phyloP scores from a whole-genome alignment of 1,140 invertebrate genomes.

The Bombyx mori region DNA sequence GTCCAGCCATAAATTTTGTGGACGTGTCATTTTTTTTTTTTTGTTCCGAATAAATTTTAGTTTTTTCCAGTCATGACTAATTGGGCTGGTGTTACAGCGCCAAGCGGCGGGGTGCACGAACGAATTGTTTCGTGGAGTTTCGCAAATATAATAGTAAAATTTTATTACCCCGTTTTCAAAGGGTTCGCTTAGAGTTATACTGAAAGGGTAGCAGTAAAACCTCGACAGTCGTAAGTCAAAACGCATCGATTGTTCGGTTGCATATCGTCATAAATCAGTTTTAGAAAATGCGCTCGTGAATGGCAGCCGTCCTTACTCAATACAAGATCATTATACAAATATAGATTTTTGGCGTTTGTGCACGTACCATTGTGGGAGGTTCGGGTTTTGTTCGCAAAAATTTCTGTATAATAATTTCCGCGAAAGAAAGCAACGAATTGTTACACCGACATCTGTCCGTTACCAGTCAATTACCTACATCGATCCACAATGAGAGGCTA shows the following conservation, averaged over 20 bases:
- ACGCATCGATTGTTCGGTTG: constrained; percentile 58
- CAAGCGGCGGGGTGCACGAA: constrained; percentile 42
- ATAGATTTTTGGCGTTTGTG: constrained; percentile 63
- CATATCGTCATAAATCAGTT: constrained; percentile 62
- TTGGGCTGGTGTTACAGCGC: constrained; percentile 34
- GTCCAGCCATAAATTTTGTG: constrained; percentile 27
- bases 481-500: too few species aligned
- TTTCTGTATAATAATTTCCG: constrained; percentile 34
- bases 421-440: constrained; percentile 53
- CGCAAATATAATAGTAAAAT: constrained; percentile 69
- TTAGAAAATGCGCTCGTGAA: constrained; percentile 43
- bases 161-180: constrained; percentile 67
- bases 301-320: constrained; percentile 48
- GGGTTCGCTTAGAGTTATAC: constrained; percentile 48
- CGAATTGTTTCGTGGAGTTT: constrained; percentile 49
- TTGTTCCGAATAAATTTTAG: constrained; percentile 42
- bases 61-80: constrained; percentile 53
- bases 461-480: constrained; percentile 42
- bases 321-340: constrained; percentile 68
- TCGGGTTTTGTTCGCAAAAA: constrained; percentile 40
- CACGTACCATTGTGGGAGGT: constrained; percentile 62
- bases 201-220: constrained; percentile 60
- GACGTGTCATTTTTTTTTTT: constrained; percentile 43
- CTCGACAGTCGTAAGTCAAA: constrained; percentile 55
- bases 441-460: constrained; percentile 29